Conservation (phyloP, 2,888 invertebrate genomes). For the Nomada flava region DNA sequence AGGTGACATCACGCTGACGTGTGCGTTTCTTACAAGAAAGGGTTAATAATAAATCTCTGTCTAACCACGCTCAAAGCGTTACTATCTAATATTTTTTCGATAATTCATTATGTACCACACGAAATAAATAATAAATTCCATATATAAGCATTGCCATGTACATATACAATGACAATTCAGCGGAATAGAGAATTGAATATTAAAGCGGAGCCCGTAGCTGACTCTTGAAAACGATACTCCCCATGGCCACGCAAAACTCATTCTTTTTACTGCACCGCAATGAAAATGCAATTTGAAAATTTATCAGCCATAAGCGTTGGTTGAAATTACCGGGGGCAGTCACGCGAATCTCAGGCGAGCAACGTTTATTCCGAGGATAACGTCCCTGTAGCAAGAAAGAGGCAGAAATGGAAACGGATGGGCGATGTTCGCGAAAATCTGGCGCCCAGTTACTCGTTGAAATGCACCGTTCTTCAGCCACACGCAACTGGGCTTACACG, state of each 20-base stretch:
- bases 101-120: no score
- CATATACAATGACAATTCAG: no score
- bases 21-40: not conserved
- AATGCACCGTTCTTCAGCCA: slow-evolving; percentile 65
- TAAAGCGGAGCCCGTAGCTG: no score
- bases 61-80: no score
- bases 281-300: no score
- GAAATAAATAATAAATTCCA: no score
- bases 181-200: no score
- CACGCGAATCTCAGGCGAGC: slow-evolving; percentile 26
- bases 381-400: slow-evolving; percentile 39
- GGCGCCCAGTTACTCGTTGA: slow-evolving; percentile 49
- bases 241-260: not conserved
- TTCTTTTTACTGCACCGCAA: not conserved
- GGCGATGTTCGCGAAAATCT: slow-evolving; percentile 43
- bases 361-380: slow-evolving; percentile 6
- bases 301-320: no score
- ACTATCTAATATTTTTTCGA: no score
- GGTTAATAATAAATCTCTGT: no score
- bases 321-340: not conserved
- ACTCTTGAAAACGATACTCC: no score
- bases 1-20: not conserved
- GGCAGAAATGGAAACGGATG: slow-evolving; percentile 6
- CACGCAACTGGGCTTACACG: slow-evolving; percentile 49
- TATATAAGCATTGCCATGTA: no score